phyloP scores from a whole-genome alignment of 2,113 vertebrate species.

The Natator depressus region DNA sequence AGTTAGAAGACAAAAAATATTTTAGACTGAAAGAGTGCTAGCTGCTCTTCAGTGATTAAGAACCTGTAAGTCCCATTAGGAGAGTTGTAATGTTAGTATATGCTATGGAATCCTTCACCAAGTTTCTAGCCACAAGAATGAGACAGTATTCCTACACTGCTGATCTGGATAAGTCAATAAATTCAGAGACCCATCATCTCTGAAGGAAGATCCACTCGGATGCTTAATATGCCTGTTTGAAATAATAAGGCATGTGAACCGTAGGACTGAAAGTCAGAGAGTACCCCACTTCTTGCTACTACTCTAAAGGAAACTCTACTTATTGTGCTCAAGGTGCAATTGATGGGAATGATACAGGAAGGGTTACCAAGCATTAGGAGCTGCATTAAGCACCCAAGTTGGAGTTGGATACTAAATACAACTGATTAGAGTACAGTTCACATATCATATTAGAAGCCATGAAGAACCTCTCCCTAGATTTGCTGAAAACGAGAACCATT shows the following conservation, averaged over 20 bases:
- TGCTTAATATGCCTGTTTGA: fast-evolving
- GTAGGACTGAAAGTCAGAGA: background rate
- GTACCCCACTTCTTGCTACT: background rate
- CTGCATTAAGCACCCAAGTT: background rate
- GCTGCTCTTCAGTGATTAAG: background rate
- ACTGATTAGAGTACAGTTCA: background rate
- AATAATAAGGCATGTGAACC: background rate
- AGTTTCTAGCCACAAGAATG: background rate
- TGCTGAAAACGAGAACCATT: conserved; percentile 31
- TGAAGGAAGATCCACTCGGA: background rate
- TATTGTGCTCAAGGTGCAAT: background rate
- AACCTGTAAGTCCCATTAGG: background rate
- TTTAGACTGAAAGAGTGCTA: background rate
- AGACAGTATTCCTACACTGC: background rate
- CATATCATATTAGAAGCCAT: fast-evolving
- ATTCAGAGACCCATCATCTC: fast-evolving
- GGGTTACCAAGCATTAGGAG: background rate
- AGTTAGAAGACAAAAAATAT: background rate
- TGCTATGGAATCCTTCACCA: background rate
- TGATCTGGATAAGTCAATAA: background rate
- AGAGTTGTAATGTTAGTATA: background rate
- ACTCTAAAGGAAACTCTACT: background rate
- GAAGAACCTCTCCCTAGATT: background rate
- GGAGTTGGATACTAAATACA: background rate
- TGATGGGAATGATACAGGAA: background rate